Evolutionary conservation across 2,888 invertebrate species (phyloP), one percentile per base, ranked within the genome.

Genomic region (Lampropteryx suffumata): DNA sequence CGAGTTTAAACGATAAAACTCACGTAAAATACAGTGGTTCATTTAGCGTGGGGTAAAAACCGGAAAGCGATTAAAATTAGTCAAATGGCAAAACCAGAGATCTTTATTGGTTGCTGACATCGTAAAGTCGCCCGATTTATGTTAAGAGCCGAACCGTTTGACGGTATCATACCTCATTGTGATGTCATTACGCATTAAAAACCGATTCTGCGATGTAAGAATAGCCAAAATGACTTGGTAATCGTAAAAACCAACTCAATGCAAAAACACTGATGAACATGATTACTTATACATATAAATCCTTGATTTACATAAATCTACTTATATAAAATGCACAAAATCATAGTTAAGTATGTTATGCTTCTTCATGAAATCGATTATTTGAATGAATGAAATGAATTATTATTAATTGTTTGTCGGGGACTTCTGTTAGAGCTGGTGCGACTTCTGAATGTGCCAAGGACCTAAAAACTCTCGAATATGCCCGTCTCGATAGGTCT

Each of bases 51-150:
- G 68, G 67, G 72, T 21, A 78, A 83, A 84, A 82, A 81, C 76
- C 65, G 70, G 66, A 70, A 65, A 72, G 77, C 73, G 78, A 82
- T 84, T 82, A 83, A 85, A 84, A 84, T 84, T 83, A 82, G 79
- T 80, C 73, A 81, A 84, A 84, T 70, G 71, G 79, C 79, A 73
- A 74, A 79, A 76, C 73, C 71, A 65, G 69, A 69, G 72, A 73
- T 72, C 67, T 84, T 85, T 82, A 82, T 81, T 71, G 75, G 67
- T 67, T 64, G 66, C 67, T 69, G 62, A 70, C 67, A 69, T 80
- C 80, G 78, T 86, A 80, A 85, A 86, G 69, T 74, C 69, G 55
- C 57, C 61, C 75, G 69, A 84, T 86, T 84, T 86, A 85, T 84
- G 79, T 76, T 68, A 67, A 69, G 59, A 67, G 59, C 67, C 61